A percentile compares a stretch with the other conserved stretches of the same genome.
Conservation (phyloP, 1,140 invertebrate genomes). For the Achroia grisella region DNA sequence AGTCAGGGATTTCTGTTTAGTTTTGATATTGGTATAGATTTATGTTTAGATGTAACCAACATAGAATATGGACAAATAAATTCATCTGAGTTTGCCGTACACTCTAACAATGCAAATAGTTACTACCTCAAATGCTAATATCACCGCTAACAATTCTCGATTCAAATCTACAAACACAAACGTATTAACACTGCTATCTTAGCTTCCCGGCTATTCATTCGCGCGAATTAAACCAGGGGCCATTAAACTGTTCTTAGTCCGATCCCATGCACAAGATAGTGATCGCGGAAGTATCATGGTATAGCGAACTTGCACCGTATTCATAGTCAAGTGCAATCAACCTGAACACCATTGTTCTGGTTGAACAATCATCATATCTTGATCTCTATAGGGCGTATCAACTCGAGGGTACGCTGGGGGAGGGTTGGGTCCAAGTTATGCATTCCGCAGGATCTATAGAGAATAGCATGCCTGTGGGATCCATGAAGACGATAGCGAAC, state of each 20-base stretch:
- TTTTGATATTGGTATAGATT: too few species aligned
- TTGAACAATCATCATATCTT: slow-evolving; percentile 7
- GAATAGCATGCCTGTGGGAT: slow-evolving; percentile 26
- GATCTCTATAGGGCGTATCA: slow-evolving; percentile 7
- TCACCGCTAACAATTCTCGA: too few species aligned
- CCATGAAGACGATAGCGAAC: slow-evolving; percentile 47
- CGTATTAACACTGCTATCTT: too few species aligned
- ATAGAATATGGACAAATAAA: too few species aligned
- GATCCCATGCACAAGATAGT: slow-evolving; percentile 13
- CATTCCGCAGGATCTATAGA: slow-evolving; percentile 6
- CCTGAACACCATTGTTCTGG: slow-evolving; percentile 54
- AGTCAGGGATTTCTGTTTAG: too few species aligned
- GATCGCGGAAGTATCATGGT: slow-evolving; percentile 42
- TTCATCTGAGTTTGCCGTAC: too few species aligned
- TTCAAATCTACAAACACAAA: too few species aligned
- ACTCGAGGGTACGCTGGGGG: background rate
- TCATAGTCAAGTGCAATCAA: slow-evolving; percentile 58
- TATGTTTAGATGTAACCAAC: too few species aligned
- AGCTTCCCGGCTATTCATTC: too few species aligned
- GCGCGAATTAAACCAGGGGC: slow-evolving; percentile 23
- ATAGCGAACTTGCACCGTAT: slow-evolving; percentile 29
- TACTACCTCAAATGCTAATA: too few species aligned
- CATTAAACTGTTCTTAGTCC: slow-evolving; percentile 29
- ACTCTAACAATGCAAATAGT: too few species aligned
- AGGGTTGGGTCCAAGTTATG: background rate